phyloP scores from a whole-genome alignment of 2,888 invertebrate species.

The Megaustenia siamemsis region DNA sequence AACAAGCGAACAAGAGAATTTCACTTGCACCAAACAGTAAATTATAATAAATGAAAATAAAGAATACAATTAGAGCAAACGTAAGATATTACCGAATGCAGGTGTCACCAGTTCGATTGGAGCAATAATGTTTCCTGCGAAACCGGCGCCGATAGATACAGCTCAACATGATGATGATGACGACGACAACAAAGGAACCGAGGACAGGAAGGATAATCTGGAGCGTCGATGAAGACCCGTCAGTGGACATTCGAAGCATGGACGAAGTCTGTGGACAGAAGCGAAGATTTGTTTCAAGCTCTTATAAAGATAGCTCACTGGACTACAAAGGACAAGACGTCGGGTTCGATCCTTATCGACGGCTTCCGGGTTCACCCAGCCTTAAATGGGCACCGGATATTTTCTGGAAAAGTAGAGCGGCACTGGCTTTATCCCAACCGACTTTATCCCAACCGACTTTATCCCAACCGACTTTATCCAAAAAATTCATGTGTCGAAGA shows the following conservation, averaged over 20 bases:
- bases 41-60: too few species aligned
- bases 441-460: too few species aligned
- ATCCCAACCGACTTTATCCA: too few species aligned
- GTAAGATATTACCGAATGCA: conserved; percentile 5
- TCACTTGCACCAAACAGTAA: too few species aligned
- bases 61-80: too few species aligned
- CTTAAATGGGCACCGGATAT: too few species aligned
- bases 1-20: neutral
- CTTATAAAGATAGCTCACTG: neutral
- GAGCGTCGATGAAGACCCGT: neutral
- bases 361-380: too few species aligned
- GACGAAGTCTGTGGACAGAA: conserved; percentile 33
- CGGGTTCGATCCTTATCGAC: too few species aligned
- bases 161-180: conserved; percentile 62
- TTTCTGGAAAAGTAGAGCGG: too few species aligned
- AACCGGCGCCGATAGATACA: conserved; percentile 52
- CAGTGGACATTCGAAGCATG: conserved; percentile 9
- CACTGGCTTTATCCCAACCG: too few species aligned
- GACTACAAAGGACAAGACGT: neutral
- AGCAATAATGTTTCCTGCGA: conserved; percentile 4
- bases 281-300: neutral
- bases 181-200: conserved; percentile 60
- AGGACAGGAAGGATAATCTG: conserved; percentile 67
- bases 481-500: too few species aligned
- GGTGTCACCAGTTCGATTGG: neutral